Conservation (phyloP, 2,797 vertebrate genomes). For the Xenentodon cancila region DNA sequence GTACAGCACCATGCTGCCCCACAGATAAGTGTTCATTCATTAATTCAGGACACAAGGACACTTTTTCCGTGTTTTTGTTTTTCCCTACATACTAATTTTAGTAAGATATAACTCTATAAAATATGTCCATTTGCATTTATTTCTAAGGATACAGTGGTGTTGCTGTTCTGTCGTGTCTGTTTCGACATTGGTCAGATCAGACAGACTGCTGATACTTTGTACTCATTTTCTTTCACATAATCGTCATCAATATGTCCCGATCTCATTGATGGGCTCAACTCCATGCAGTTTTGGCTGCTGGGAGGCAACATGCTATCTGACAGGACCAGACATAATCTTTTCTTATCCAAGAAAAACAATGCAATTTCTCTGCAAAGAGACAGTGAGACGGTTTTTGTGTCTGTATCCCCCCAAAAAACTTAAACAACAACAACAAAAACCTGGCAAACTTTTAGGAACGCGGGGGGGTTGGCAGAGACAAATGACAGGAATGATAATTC, state of each 20-base stretch:
- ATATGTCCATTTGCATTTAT: too few relatives aligned
- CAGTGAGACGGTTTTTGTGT: not conserved
- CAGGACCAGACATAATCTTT: conserved; percentile 8
- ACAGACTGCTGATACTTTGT: not conserved
- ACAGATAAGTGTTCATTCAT: too few relatives aligned
- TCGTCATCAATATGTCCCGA: not conserved
- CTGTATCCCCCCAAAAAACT: too few relatives aligned
- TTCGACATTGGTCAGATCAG: not conserved
- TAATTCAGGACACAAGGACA: too few relatives aligned
- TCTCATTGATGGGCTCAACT: conserved; percentile 1
- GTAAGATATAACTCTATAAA: too few relatives aligned
- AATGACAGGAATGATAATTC: not conserved
- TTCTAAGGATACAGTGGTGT: too few relatives aligned
- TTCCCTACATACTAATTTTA: too few relatives aligned
- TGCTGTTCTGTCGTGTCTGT: too few relatives aligned
- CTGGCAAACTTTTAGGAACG: not conserved
- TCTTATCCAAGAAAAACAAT: conserved; percentile 7
- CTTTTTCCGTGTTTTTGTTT: too few relatives aligned
- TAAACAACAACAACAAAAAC: not conserved
- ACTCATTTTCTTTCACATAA: not conserved
- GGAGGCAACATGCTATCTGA: conserved; percentile 14
- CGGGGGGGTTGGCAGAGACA: not conserved
- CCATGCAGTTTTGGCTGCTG: not conserved
- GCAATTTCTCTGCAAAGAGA: not conserved
- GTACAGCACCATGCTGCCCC: too few relatives aligned